Base-by-base conservation (phyloP, 2,797 vertebrate species). In the Sciurus carolinensis region DNA sequence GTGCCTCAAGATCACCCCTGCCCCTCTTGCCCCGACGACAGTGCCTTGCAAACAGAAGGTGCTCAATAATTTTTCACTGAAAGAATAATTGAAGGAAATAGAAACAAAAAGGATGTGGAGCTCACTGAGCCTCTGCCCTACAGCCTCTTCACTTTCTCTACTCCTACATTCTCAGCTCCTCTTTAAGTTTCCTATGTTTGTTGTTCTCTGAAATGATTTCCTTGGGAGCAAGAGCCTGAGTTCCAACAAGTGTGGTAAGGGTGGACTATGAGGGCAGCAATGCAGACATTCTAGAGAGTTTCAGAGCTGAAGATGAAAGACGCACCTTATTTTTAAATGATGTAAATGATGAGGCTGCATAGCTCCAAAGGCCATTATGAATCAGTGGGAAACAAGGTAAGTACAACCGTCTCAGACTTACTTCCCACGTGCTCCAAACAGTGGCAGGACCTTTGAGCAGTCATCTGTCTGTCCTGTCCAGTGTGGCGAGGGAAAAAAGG, bases 61-160 rank as follows among this genome's bases (percentile, higher is more conserved):
- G 76, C 30, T n/a, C 26, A 75, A 3, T 17, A 69, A 83, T 72
- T 50, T 87, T 28, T 88, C 20, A 44, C 11, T 50, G 33, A 80
- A 92, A 75, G 28, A 73, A 86, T 82, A 28, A 93, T 47, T 77
- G 14, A 92, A 89, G 67, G n/a, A 90, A 79, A 66, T 8, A 47
- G 36, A 87, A 52, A 76, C n/a, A 17, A 64, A 77, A 44, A 90
- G 75, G 2, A 42, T 13, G 1, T n/a, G 62, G 36, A 7, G 69
- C 67, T 69, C 30, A 33, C 2, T 36, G 22, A 47, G n/a, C 10
- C 5, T 90, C 79, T 18, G 42, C 26, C 64, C 52, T 33, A 54
- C 22, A 82, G 64, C 24, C n/a, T 59, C 28, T 76, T n/a, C 57
- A 20, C 30, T 76, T 83, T 54, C 42, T 44, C 42, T 71, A 5